These are phyloP conservation scores for Acrobasis consociella DNA, from an alignment of 2,888 invertebrate species.

Conservation along the genomic window DNA sequence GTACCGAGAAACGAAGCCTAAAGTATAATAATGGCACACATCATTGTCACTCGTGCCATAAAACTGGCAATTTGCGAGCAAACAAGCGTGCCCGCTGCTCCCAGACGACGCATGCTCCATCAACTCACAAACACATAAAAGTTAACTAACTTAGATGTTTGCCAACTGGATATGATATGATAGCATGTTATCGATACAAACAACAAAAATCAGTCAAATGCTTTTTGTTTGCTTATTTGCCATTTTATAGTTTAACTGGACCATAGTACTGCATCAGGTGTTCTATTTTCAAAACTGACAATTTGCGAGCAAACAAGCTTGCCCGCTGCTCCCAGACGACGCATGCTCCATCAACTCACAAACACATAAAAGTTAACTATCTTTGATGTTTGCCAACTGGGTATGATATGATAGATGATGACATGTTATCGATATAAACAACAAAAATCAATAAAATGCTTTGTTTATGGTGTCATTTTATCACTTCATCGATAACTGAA, in stretches of 20 bases:
- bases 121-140: slow-evolving; percentile 50
- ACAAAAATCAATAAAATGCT: no score
- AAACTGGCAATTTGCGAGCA: slow-evolving; percentile 65
- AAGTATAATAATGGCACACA: slow-evolving; percentile 42
- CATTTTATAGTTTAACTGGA: no score
- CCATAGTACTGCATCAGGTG: no score
- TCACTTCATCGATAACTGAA: no score
- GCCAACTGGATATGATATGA: background rate
- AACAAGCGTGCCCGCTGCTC: slow-evolving; percentile 49
- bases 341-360: slow-evolving; percentile 54
- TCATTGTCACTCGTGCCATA: slow-evolving; percentile 46
- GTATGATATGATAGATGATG: background rate
- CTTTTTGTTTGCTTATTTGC: no score
- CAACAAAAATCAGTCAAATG: no score
- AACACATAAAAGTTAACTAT: slow-evolving; percentile 56
- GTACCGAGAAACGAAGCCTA: background rate
- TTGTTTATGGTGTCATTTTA: no score
- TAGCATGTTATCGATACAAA: no score
- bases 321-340: slow-evolving; percentile 41
- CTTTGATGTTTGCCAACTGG: slow-evolving; percentile 36
- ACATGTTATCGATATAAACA: no score
- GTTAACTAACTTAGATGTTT: slow-evolving; percentile 49
- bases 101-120: slow-evolving; percentile 50
- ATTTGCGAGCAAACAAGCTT: slow-evolving; percentile 58
- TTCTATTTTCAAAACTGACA: slow-evolving; percentile 70